These are phyloP conservation scores for Silurus aristotelis DNA, from an alignment of 2,797 vertebrate genomes.

Conservation along the genomic window DNA sequence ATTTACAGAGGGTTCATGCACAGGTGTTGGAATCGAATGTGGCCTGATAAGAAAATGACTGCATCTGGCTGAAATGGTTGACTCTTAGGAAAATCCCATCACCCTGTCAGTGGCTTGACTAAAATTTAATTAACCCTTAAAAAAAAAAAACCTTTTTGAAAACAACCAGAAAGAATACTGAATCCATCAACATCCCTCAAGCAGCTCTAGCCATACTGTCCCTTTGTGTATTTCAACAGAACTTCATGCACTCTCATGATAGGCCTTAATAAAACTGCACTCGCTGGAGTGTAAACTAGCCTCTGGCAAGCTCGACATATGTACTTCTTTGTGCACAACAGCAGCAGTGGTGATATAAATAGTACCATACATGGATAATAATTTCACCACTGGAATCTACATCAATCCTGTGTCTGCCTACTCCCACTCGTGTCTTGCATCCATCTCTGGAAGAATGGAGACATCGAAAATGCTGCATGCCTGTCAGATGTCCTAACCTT, in stretches of 20 bases:
- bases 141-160: no score
- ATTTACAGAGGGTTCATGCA: not conserved
- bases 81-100: not conserved
- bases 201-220: not conserved
- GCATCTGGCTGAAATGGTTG: not conserved
- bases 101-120: no score
- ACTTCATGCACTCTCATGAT: conserved; percentile 33
- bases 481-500: conserved; percentile 10
- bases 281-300: conserved; percentile 45
- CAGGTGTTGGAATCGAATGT: not conserved
- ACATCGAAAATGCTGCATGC: conserved; percentile 27
- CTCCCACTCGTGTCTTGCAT: conserved; percentile 21
- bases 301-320: conserved; percentile 47
- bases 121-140: not conserved
- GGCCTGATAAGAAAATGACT: not conserved
- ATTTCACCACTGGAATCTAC: conserved; percentile 51
- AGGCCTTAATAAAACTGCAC: conserved; percentile 49
- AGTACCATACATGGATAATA: conserved; percentile 54
- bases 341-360: conserved; percentile 53
- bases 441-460: conserved; percentile 30
- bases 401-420: conserved; percentile 29
- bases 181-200: conserved; percentile 19
- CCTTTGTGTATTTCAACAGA: not conserved
- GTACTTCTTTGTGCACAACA: conserved; percentile 47
- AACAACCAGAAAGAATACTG: not conserved